These are phyloP conservation scores for Cardiocondyla obscurior DNA, from an alignment of 1,140 invertebrate genomes.

Conservation along the genomic window DNA sequence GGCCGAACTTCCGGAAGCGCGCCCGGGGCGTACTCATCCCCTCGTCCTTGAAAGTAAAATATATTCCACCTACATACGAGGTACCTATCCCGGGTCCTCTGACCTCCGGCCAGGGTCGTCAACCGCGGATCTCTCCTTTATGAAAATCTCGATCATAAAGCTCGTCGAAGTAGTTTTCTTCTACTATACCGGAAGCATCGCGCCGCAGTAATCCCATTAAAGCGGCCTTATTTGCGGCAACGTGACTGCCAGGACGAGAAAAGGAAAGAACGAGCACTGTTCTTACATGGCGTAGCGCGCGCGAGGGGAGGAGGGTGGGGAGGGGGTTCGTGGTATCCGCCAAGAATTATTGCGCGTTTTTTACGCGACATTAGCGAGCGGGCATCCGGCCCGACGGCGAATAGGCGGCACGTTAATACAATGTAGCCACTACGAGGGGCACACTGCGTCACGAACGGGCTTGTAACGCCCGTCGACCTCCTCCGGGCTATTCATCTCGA, in stretches of 20 bases:
- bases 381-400: conserved; percentile 61
- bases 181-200: neutral
- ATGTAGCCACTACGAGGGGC: conserved; percentile 52
- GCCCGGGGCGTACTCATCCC: neutral
- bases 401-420: conserved; percentile 67
- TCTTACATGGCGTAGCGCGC: neutral
- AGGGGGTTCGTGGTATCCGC: conserved; percentile 24
- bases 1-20: conserved; percentile 6
- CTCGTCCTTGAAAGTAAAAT: conserved; percentile 36
- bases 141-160: conserved; percentile 59
- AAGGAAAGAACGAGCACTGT: conserved; percentile 1
- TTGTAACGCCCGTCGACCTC: conserved; percentile 45
- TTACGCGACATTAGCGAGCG: conserved; percentile 66
- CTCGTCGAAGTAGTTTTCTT: neutral
- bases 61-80: conserved; percentile 1
- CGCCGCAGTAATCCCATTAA: conserved; percentile 59
- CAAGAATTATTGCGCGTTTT: conserved; percentile 68
- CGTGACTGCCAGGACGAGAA: conserved; percentile 22
- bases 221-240: conserved; percentile 57
- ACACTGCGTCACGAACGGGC: conserved; percentile 51
- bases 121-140: conserved; percentile 9
- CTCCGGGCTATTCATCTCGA: conserved; percentile 67
- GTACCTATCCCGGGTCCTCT: neutral
- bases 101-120: neutral
- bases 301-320: neutral